phyloP scores from a whole-genome alignment of 2,888 invertebrate genomes.

The Kuschelorhynchus macadamiae region DNA sequence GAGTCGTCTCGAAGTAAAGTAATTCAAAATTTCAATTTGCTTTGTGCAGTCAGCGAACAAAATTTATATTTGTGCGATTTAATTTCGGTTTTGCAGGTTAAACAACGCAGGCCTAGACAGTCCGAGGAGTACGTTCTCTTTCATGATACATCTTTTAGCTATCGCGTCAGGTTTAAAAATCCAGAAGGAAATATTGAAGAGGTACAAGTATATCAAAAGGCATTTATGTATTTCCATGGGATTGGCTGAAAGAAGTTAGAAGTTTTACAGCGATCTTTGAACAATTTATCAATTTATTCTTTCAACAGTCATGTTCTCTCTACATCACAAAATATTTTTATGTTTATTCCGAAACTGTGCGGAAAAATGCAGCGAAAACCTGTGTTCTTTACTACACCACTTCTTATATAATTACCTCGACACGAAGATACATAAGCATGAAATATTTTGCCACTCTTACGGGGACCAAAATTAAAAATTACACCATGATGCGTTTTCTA shows the following conservation, averaged over 20 bases:
- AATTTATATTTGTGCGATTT: conserved; percentile 31
- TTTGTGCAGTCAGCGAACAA: no score
- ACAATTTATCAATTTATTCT: no score
- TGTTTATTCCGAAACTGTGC: conserved; percentile 8
- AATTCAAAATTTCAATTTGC: no score
- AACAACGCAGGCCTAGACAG: conserved; percentile 9
- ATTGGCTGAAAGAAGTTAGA: conserved; percentile 31
- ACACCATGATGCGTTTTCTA: no score
- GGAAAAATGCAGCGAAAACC: conserved; percentile 10
- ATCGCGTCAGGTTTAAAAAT: conserved; percentile 24
- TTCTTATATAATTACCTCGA: conserved; percentile 6
- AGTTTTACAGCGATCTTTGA: conserved; percentile 28
- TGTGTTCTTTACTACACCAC: conserved; percentile 5
- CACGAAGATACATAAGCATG: no score
- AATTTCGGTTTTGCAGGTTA: conserved; percentile 33
- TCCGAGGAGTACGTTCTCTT: not conserved
- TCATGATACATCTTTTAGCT: conserved; percentile 34
- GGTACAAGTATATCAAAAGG: conserved; percentile 44
- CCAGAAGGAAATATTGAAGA: no score
- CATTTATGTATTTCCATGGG: conserved; percentile 42
- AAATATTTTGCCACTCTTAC: no score
- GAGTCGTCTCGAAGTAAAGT: no score
- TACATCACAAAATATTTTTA: not conserved
- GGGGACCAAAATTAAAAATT: no score
- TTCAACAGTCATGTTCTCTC: no score